A percentile compares a stretch with the other conserved stretches of the same genome.
Evolutionary conservation across 2,888 invertebrate genomes (phyloP).

Genomic region (Parnassius orleans): DNA sequence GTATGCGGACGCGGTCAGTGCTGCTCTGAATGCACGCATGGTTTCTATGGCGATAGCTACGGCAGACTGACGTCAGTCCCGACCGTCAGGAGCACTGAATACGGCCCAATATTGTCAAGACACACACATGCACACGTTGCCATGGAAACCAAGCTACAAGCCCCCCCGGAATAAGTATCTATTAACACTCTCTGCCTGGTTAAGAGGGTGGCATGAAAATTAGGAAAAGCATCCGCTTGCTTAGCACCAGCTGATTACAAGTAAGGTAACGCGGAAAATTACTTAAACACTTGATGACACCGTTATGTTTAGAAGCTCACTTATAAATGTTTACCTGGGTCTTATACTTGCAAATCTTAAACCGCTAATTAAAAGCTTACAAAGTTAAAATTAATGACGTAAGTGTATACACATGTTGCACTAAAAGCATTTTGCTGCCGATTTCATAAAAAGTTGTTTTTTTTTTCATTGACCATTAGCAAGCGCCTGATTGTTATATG

Average conservation of each 20-base stretch:
- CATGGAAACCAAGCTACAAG: constrained; percentile 55
- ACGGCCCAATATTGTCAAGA: too few species aligned
- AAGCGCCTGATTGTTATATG: constrained; percentile 50
- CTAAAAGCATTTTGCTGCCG: constrained; percentile 59
- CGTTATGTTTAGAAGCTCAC: constrained; percentile 34
- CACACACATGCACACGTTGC: constrained; percentile 52
- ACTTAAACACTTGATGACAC: constrained; percentile 64
- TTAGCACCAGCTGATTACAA: constrained; percentile 68
- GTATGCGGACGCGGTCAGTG: too few species aligned
- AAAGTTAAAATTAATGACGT: constrained; percentile 63
- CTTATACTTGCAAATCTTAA: constrained; percentile 40
- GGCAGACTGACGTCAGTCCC: too few species aligned
- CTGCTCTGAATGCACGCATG: too few species aligned
- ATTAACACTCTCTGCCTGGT: constrained; percentile 62
- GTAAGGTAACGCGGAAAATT: constrained; percentile 64
- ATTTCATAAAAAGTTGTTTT: constrained; percentile 45
- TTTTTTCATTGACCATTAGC: constrained; percentile 44
- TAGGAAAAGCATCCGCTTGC: constrained; percentile 61
- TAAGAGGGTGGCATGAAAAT: constrained; percentile 73
- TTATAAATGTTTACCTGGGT: constrained; percentile 52
- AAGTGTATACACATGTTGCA: constrained; percentile 63
- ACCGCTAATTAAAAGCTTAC: constrained; percentile 50
- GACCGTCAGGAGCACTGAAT: too few species aligned
- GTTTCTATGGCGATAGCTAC: too few species aligned
- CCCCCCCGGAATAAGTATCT: constrained; percentile 59